These are phyloP conservation scores for Lutraria rhynchaena DNA, from an alignment of 1,140 invertebrate genomes.

Conservation along the genomic window DNA sequence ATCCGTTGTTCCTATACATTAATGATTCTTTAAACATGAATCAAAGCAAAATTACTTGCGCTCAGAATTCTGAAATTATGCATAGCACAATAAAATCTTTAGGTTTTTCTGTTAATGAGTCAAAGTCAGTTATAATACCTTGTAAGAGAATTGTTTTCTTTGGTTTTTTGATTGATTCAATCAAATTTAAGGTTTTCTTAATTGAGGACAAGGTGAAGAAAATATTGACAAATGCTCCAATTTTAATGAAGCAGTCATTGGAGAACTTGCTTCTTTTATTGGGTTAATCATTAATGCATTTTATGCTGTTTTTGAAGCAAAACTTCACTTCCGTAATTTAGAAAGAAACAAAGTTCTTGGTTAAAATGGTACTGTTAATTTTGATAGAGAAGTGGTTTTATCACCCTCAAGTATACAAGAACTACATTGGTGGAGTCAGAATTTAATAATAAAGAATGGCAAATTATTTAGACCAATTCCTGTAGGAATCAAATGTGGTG, in stretches of 20 bases:
- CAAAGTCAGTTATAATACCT: conserved; percentile 56
- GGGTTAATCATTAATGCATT: conserved; percentile 43
- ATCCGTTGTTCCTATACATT: conserved; percentile 55
- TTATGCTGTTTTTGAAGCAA: conserved; percentile 30
- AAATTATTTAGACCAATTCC: conserved; percentile 6
- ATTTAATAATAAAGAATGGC: conserved; percentile 4
- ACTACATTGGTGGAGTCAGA: conserved; percentile 45
- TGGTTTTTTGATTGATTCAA: conserved; percentile 54
- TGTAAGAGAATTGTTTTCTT: conserved; percentile 48
- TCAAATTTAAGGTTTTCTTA: conserved; percentile 53
- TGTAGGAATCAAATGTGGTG: not conserved
- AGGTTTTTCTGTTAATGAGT: conserved; percentile 38
- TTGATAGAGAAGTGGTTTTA: conserved; percentile 27
- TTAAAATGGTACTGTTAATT: conserved; percentile 3
- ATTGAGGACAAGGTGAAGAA: conserved; percentile 55
- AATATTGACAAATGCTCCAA: not conserved
- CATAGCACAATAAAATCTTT: conserved; percentile 14
- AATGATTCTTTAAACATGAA: conserved; percentile 54
- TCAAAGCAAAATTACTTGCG: conserved; percentile 12
- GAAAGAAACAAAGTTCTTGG: conserved; percentile 42
- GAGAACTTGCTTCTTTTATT: conserved; percentile 49
- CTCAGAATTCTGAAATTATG: not conserved
- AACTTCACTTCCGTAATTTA: conserved; percentile 34
- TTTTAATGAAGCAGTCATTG: not conserved
- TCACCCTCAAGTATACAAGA: conserved; percentile 5